Conservation (phyloP, 2,113 vertebrate genomes). For the Tor tambroides region DNA sequence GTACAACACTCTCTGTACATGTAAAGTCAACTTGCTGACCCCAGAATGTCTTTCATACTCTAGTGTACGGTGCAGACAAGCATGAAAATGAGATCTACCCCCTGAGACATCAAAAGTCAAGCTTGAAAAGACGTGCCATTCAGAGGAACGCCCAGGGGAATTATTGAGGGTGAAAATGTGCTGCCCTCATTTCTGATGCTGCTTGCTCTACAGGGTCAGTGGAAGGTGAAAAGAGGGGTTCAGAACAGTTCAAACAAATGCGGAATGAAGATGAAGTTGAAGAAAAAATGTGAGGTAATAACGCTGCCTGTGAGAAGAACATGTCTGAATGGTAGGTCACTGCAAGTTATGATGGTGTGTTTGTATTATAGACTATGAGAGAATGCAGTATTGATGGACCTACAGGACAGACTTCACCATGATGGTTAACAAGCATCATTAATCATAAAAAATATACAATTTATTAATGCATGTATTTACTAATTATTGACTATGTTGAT, state of each 20-base stretch:
- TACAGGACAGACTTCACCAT: neutral
- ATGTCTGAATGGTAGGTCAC: neutral
- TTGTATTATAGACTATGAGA: neutral
- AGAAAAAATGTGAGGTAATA: neutral
- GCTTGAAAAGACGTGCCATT: conserved; percentile 16
- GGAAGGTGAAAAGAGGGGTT: neutral
- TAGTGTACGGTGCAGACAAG: neutral
- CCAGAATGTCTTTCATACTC: conserved; percentile 12
- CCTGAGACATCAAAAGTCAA: conserved; percentile 20
- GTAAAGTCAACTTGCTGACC: neutral
- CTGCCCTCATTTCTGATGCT: neutral
- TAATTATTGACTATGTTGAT: neutral
- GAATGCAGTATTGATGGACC: neutral
- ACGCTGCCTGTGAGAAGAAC: neutral
- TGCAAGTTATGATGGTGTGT: neutral
- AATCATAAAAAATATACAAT: too few relatives aligned
- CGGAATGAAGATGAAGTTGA: neutral
- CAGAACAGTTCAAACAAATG: neutral
- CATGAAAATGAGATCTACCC: conserved; percentile 32
- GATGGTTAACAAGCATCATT: neutral
- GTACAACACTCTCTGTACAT: neutral
- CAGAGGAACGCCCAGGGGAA: neutral
- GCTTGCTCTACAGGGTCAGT: conserved; percentile 11
- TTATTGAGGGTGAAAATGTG: neutral
- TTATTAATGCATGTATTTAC: neutral